Evolutionary conservation across 2,888 invertebrate species (phyloP).

Genomic region (Latrodectus elegans): DNA sequence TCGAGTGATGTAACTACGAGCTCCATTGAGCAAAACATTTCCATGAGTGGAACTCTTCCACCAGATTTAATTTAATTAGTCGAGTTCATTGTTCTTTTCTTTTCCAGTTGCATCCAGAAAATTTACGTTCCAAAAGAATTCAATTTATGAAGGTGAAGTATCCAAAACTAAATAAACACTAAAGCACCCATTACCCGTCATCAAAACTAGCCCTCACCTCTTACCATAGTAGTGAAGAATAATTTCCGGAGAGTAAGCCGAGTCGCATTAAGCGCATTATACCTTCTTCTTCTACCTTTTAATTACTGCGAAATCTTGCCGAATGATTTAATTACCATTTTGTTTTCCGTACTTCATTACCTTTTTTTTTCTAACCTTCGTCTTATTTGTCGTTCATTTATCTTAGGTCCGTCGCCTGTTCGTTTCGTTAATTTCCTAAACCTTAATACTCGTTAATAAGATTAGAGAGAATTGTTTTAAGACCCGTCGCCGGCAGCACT

Average conservation of each 20-base stretch:
- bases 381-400: conserved; percentile 43
- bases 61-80: too few relatives aligned
- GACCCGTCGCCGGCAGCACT: conserved; percentile 54
- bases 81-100: too few relatives aligned
- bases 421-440: conserved; percentile 61
- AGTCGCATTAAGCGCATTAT: conserved; percentile 63
- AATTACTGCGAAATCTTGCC: conserved; percentile 66
- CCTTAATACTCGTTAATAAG: conserved; percentile 68
- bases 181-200: conserved; percentile 19
- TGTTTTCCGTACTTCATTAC: conserved; percentile 50
- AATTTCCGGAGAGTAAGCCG: conserved; percentile 45
- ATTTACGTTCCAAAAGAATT: conserved; percentile 40
- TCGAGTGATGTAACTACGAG: too few relatives aligned
- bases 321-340: conserved; percentile 67
- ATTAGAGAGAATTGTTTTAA: conserved; percentile 67
- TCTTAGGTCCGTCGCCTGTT: conserved; percentile 19
- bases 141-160: conserved; percentile 6
- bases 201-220: not conserved
- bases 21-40: too few relatives aligned
- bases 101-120: not conserved
- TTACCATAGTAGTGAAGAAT: not conserved
- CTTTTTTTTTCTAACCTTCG: conserved; percentile 6
- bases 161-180: conserved; percentile 24
- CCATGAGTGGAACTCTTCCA: too few relatives aligned
- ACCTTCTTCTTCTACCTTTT: conserved; percentile 56